A percentile compares a stretch with the other conserved stretches of the same genome.
phyloP scores from a whole-genome alignment of 2,888 invertebrate species.

The Caprella mutica region DNA sequence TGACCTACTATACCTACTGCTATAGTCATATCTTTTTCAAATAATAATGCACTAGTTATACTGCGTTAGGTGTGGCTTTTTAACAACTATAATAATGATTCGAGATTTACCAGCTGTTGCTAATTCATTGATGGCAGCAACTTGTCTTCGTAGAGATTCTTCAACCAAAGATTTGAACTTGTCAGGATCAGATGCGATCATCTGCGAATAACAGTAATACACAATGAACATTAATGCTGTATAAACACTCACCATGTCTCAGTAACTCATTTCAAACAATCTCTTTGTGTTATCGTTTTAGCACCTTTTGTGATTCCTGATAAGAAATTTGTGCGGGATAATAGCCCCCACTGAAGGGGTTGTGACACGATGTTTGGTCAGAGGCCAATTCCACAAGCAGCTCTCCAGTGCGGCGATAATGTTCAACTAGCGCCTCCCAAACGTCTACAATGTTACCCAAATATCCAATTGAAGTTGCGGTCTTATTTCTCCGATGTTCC shows the following conservation, averaged over 20 bases:
- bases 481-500: constrained; percentile 28
- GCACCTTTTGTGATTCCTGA: constrained; percentile 42
- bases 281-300: neutral
- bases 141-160: constrained; percentile 48
- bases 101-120: constrained; percentile 39
- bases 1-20: neutral
- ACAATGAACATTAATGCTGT: neutral
- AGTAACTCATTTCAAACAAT: neutral
- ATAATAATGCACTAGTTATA: neutral
- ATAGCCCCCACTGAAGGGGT: constrained; percentile 51
- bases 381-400: constrained; percentile 50
- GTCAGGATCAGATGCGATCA: constrained; percentile 45
- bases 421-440: constrained; percentile 46
- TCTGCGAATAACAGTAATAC: constrained; percentile 19
- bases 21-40: neutral
- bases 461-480: constrained; percentile 34
- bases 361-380: constrained; percentile 53
- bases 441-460: constrained; percentile 33
- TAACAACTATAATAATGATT: neutral
- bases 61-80: neutral
- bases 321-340: constrained; percentile 47
- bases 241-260: neutral
- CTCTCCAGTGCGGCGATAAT: constrained; percentile 45
- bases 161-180: constrained; percentile 46
- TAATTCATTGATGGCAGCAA: constrained; percentile 46